These are phyloP conservation scores for Poeciliopsis turrubarensis DNA, from an alignment of 2,113 vertebrate species.

Conservation along the genomic window DNA sequence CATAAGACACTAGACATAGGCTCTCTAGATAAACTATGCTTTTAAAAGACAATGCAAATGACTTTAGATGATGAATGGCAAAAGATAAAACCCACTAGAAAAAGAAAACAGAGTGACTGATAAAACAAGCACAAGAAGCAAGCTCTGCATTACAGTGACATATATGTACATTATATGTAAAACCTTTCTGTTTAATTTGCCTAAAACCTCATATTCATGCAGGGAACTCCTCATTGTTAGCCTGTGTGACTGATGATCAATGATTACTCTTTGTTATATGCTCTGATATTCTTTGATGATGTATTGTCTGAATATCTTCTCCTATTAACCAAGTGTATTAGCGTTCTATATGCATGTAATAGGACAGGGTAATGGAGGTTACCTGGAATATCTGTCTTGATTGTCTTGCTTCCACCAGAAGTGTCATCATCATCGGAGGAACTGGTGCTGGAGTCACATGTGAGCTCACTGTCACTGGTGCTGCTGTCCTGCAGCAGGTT, in stretches of 20 bases:
- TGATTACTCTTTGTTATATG: background rate
- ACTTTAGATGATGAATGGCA: constrained; percentile 55
- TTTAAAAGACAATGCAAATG: constrained; percentile 41
- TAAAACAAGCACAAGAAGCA: constrained; percentile 47
- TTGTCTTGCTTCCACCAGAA: constrained; percentile 95
- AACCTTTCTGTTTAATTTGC: background rate
- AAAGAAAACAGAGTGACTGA: constrained; percentile 13
- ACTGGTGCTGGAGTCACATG: constrained; percentile 92
- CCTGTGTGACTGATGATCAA: background rate
- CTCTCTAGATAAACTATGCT: constrained; percentile 19
- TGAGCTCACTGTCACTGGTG: constrained; percentile 98
- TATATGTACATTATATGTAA: background rate
- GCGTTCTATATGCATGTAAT: constrained; percentile 17
- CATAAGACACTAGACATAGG: constrained; percentile 14
- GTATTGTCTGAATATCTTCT: constrained; percentile 10
- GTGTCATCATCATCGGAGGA: constrained; percentile 92
- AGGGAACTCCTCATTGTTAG: background rate
- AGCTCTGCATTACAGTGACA: constrained; percentile 15
- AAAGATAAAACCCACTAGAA: constrained; percentile 14
- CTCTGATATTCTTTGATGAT: background rate
- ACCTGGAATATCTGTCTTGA: constrained; percentile 98
- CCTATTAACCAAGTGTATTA: constrained; percentile 2
- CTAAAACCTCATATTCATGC: constrained; percentile 10
- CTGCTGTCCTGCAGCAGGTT: constrained; percentile 99
- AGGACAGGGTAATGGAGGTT: constrained; percentile 52